A percentile compares a stretch with the other conserved stretches of the same genome.
These are phyloP conservation scores for Sminthurinus aureus DNA, from an alignment of 2,888 invertebrate species.

Conservation along the genomic window DNA sequence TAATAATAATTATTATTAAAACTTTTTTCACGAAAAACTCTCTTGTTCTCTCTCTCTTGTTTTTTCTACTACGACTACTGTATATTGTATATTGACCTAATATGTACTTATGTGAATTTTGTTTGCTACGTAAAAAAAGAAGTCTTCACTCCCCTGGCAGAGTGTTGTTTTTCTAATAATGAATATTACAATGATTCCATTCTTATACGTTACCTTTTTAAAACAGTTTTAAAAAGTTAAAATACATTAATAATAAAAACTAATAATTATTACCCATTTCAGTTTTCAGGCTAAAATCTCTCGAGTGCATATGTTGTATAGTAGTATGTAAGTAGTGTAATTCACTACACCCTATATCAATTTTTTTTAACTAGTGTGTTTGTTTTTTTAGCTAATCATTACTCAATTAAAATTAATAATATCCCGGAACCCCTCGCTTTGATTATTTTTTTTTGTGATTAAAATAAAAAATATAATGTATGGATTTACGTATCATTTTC, in stretches of 20 bases:
- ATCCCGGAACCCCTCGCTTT: conserved; percentile 23
- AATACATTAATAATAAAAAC: neutral
- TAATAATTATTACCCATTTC: conserved; percentile 9
- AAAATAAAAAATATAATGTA: conserved; percentile 32
- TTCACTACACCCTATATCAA: neutral
- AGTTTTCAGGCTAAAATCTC: conserved; percentile 36
- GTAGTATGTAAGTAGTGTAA: neutral
- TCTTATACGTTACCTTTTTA: neutral
- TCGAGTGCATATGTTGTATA: conserved; percentile 18
- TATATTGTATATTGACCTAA: no score
- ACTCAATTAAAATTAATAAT: conserved; percentile 5
- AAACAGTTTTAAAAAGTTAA: conserved; percentile 16
- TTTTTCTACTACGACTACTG: neutral
- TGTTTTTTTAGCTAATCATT: neutral
- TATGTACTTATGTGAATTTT: neutral
- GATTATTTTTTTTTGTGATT: neutral
- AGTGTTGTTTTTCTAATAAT: neutral
- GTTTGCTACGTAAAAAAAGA: conserved; percentile 10
- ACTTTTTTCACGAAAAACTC: neutral
- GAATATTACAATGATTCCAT: neutral
- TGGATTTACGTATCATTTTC: neutral
- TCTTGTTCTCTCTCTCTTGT: neutral
- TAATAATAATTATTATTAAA: neutral
- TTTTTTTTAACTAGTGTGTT: no score
- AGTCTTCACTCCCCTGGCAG: conserved; percentile 13